These are phyloP conservation scores for Tachina grossa DNA, from an alignment of 2,888 invertebrate species.

Conservation along the genomic window DNA sequence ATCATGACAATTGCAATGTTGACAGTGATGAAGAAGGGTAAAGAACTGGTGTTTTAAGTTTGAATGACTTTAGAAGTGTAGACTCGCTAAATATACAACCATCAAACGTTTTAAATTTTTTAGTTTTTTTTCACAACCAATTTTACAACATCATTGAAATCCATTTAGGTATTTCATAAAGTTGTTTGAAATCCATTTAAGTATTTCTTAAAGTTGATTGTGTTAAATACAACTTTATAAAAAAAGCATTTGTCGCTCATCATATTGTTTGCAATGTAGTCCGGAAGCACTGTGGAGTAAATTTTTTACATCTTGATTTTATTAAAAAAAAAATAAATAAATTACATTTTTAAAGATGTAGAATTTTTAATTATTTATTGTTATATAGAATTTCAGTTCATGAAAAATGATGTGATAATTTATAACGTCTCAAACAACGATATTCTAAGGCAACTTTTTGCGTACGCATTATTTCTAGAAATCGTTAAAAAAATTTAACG, in stretches of 20 bases:
- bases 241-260: not conserved
- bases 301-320: too few species aligned
- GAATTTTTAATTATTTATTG: too few species aligned
- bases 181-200: not conserved
- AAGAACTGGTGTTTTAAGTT: constrained; percentile 42
- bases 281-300: too few species aligned
- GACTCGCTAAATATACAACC: constrained; percentile 10
- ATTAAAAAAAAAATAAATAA: too few species aligned
- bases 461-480: too few species aligned
- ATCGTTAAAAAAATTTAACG: too few species aligned
- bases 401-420: too few species aligned
- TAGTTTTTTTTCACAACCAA: not conserved
- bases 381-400: too few species aligned
- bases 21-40: constrained; percentile 49
- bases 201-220: not conserved
- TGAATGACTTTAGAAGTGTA: constrained; percentile 29
- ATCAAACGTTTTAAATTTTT: not conserved
- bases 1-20: constrained; percentile 34
- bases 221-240: not conserved
- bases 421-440: too few species aligned
- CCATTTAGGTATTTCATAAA: not conserved
- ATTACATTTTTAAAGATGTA: too few species aligned
- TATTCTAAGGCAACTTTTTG: too few species aligned
- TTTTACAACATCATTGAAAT: constrained; percentile 12
- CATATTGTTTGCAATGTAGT: not conserved